These are phyloP conservation scores for Cataglyphis hispanica DNA, from an alignment of 1,140 invertebrate species.

Conservation along the genomic window DNA sequence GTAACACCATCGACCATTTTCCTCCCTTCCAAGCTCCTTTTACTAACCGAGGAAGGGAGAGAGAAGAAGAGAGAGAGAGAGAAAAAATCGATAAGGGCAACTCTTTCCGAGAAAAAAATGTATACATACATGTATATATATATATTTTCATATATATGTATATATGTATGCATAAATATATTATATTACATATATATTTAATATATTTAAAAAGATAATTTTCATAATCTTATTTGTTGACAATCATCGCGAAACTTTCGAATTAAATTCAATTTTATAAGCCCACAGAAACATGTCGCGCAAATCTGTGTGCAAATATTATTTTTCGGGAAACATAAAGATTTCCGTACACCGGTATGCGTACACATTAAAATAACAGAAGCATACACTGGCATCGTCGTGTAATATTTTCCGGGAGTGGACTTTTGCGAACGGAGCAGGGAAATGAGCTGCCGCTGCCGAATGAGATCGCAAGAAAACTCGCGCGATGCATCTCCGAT, in stretches of 20 bases:
- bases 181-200: not conserved
- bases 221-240: conserved; percentile 26
- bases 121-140: not conserved
- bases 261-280: conserved; percentile 54
- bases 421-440: conserved; percentile 25
- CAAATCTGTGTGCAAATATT: conserved; percentile 22
- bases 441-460: conserved; percentile 35
- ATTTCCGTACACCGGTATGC: not conserved
- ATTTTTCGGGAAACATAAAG: conserved; percentile 8
- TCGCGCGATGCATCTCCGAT: conserved; percentile 53
- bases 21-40: conserved; percentile 15
- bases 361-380: conserved; percentile 40
- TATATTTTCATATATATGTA: not conserved
- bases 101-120: not conserved
- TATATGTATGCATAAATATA: not conserved
- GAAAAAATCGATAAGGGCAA: conserved; percentile 34
- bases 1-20: conserved; percentile 49
- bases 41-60: conserved; percentile 30
- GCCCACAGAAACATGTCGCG: conserved; percentile 27
- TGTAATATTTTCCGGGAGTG: conserved; percentile 38
- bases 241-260: conserved; percentile 54
- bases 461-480: conserved; percentile 48
- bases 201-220: conserved; percentile 40
- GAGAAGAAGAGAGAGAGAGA: not conserved
- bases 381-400: conserved; percentile 33